A percentile compares a stretch with the other conserved stretches of the same genome.
Evolutionary conservation across 2,797 vertebrate genomes (phyloP).

Genomic region (Phoebastria nigripes): DNA sequence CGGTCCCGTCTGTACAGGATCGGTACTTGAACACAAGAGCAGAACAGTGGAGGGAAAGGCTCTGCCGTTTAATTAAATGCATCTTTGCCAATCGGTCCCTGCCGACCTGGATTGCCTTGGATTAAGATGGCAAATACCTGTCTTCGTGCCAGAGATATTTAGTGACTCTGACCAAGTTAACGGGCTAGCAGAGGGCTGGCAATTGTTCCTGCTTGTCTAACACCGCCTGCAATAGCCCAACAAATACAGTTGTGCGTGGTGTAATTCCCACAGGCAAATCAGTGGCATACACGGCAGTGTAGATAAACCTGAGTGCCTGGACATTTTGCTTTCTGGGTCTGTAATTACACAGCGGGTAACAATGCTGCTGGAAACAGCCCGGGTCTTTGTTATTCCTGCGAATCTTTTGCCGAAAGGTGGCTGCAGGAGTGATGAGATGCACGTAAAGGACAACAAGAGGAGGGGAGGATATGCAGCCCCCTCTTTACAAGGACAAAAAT

Average conservation of each 20-base stretch:
- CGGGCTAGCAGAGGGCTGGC: background rate
- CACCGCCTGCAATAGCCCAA: accelerated
- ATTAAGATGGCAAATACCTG: background rate
- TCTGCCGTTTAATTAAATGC: background rate
- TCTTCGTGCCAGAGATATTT: background rate
- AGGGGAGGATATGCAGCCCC: background rate
- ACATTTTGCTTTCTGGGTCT: background rate
- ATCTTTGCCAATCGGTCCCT: background rate
- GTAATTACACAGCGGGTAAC: background rate
- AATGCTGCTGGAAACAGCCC: background rate
- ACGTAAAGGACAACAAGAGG: background rate
- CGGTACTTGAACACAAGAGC: background rate
- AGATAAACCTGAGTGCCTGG: background rate
- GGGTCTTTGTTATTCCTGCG: background rate
- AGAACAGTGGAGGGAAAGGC: background rate
- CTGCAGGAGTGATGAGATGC: background rate
- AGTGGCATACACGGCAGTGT: accelerated
- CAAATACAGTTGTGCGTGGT: background rate
- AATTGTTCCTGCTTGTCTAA: background rate
- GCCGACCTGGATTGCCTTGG: background rate
- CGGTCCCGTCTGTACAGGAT: accelerated
- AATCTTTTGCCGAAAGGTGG: background rate
- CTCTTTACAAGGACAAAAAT: background rate
- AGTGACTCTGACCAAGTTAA: background rate
- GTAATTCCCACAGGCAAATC: background rate